These are phyloP conservation scores for Sciurus vulgaris DNA, from an alignment of 2,797 vertebrate genomes.

Conservation along the genomic window DNA sequence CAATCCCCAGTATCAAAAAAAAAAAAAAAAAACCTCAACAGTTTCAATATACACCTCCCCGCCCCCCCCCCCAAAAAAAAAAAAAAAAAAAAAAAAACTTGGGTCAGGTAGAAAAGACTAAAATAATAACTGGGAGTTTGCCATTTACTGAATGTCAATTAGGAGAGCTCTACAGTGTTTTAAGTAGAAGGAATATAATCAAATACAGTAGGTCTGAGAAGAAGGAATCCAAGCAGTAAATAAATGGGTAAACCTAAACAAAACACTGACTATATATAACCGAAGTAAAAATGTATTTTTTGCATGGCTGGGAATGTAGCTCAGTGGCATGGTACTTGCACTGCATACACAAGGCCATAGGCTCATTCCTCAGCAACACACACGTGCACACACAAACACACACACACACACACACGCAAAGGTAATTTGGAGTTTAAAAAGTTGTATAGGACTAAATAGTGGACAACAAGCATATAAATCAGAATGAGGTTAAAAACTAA, in stretches of 20 bases:
- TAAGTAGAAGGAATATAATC: not conserved
- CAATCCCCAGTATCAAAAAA: too few species aligned
- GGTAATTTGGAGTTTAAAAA: too few species aligned
- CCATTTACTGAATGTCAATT: not conserved
- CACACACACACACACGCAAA: too few species aligned
- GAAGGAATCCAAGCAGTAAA: not conserved
- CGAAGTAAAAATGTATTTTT: not conserved
- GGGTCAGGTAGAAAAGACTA: not conserved
- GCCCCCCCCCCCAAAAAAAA: too few species aligned
- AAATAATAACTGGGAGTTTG: not conserved
- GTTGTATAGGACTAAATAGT: not conserved
- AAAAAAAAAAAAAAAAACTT: not conserved
- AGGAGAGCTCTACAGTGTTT: not conserved
- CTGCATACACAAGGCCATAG: too few species aligned
- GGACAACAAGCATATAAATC: not conserved
- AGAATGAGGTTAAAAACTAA: not conserved
- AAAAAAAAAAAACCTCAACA: not conserved
- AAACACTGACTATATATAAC: not conserved
- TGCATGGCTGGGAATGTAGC: too few species aligned
- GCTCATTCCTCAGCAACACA: too few species aligned
- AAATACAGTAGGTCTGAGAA: not conserved
- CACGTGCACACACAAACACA: too few species aligned
- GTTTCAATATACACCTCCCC: not conserved
- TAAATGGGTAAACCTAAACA: not conserved
- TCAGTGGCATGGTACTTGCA: too few species aligned